Evolutionary conservation across 2,113 vertebrate genomes (phyloP).

Genomic region (Melospiza melodia): DNA sequence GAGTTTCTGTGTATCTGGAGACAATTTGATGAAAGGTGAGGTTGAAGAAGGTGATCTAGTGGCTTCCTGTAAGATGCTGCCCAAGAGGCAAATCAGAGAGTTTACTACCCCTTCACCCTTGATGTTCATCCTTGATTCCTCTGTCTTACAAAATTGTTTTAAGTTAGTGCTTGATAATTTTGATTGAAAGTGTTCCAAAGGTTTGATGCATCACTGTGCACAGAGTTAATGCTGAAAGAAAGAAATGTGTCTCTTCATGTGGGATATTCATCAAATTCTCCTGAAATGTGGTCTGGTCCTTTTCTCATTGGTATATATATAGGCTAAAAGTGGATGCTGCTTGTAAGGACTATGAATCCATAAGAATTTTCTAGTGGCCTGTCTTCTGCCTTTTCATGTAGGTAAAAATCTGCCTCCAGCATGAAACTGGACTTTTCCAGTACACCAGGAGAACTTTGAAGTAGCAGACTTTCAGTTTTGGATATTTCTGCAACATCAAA

Average conservation of each 20-base stretch:
- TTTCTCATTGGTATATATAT: background rate
- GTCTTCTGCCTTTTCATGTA: background rate
- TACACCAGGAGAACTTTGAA: background rate
- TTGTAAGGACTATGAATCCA: background rate
- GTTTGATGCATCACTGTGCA: background rate
- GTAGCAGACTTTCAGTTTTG: background rate
- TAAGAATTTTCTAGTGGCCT: background rate
- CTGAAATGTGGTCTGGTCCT: background rate
- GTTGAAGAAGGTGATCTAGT: background rate
- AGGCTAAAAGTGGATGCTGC: background rate
- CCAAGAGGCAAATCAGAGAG: background rate
- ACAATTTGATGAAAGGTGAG: background rate
- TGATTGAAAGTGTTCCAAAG: background rate
- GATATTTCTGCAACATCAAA: background rate
- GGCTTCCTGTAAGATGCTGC: background rate
- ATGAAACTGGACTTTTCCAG: background rate
- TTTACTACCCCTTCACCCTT: background rate
- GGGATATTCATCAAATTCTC: background rate
- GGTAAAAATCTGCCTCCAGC: background rate
- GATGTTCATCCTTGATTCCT: background rate
- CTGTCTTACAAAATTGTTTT: background rate
- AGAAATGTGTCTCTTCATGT: background rate
- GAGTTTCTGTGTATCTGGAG: background rate
- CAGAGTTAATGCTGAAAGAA: background rate
- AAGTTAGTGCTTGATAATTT: background rate